Evolutionary conservation across 1,140 invertebrate genomes (phyloP).

Genomic region (Schlechtendalia chinensis): DNA sequence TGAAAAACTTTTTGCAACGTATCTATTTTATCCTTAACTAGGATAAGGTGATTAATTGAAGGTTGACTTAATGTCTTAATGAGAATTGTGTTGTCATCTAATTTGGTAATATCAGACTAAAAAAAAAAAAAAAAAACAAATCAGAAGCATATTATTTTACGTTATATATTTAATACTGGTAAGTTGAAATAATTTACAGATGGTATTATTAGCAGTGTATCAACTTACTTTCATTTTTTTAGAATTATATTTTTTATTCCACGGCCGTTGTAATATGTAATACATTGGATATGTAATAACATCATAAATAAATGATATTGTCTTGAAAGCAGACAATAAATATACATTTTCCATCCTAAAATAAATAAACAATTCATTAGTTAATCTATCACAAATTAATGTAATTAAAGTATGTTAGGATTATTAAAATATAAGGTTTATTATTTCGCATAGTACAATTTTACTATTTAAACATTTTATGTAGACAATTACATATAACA

Average conservation of each 20-base stretch:
- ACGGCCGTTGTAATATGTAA: constrained; percentile 81
- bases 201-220: too few species aligned
- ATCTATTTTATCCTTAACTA: constrained; percentile 73
- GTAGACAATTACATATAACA: too few species aligned
- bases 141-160: too few species aligned
- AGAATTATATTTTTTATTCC: constrained; percentile 74
- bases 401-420: too few species aligned
- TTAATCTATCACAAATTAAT: too few species aligned
- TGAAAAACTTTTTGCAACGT: constrained; percentile 86
- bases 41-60: constrained; percentile 66
- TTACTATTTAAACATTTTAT: too few species aligned
- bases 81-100: constrained; percentile 65
- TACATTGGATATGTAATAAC: constrained; percentile 87
- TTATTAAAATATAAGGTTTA: too few species aligned
- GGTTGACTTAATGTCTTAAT: constrained; percentile 72
- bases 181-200: too few species aligned
- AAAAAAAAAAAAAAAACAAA: constrained; percentile 51
- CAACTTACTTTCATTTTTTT: constrained; percentile 71
- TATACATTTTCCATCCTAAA: constrained; percentile 44
- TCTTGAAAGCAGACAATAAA: constrained; percentile 64
- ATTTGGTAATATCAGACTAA: constrained; percentile 62
- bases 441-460: too few species aligned
- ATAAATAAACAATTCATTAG: not conserved
- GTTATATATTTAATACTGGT: too few species aligned
- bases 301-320: constrained; percentile 80